Evolutionary conservation across 2,888 invertebrate genomes (phyloP).

Genomic region (Leucoptera coffeella): DNA sequence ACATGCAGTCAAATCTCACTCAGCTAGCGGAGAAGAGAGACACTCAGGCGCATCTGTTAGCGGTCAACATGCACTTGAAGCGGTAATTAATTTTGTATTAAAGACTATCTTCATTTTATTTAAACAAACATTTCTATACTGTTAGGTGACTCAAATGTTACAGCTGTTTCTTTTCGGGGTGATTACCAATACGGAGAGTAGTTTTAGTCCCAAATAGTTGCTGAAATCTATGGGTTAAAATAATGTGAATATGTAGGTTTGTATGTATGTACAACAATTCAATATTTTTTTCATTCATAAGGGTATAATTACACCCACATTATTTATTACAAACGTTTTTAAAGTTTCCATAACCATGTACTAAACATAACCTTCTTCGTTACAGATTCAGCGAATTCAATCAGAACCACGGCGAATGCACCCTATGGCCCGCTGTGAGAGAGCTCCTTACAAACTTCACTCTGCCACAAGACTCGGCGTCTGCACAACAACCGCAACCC

Average conservation of each 20-base stretch:
- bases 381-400: constrained; percentile 68
- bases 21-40: constrained; percentile 82
- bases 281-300: too few species aligned
- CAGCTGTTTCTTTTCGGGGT: too few species aligned
- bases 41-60: constrained; percentile 41
- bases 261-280: too few species aligned
- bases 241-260: too few species aligned
- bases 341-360: neutral
- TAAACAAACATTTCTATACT: too few species aligned
- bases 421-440: constrained; percentile 84
- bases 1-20: constrained; percentile 78
- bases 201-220: too few species aligned
- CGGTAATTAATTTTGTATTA: constrained; percentile 14
- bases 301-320: too few species aligned
- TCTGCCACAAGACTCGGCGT: constrained; percentile 71
- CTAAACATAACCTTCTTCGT: neutral
- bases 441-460: constrained; percentile 81
- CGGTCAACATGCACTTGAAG: constrained; percentile 40
- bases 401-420: constrained; percentile 77
- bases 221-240: too few species aligned
- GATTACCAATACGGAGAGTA: too few species aligned
- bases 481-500: constrained; percentile 31
- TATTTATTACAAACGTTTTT: neutral
- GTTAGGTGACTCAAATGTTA: too few species aligned
- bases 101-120: too few species aligned